These are phyloP conservation scores for Sylvietta virens DNA, from an alignment of 2,113 vertebrate genomes.

Conservation along the genomic window DNA sequence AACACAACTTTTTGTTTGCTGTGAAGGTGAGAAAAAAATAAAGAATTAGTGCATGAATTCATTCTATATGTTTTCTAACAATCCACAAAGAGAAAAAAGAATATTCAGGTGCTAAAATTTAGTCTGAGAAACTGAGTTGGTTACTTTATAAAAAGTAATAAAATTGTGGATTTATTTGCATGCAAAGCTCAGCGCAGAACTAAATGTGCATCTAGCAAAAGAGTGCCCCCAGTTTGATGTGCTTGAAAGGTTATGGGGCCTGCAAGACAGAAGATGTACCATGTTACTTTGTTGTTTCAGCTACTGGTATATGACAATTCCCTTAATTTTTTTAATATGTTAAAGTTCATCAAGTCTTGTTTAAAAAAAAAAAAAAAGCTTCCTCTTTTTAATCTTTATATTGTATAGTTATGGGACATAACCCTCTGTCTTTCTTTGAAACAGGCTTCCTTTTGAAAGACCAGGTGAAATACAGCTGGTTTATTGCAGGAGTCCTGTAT, in stretches of 20 bases:
- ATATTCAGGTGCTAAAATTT: neutral
- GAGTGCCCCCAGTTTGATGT: neutral
- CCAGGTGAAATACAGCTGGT: neutral
- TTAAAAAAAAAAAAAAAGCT: neutral
- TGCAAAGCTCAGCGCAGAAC: neutral
- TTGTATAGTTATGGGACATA: neutral
- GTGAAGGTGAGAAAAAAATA: neutral
- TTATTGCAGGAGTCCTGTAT: accelerated
- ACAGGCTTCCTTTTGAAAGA: neutral
- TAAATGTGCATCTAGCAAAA: neutral
- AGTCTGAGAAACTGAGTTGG: neutral
- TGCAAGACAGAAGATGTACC: neutral
- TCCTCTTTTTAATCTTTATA: neutral
- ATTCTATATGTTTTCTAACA: neutral
- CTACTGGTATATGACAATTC: neutral
- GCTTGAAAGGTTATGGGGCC: neutral
- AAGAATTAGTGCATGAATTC: neutral
- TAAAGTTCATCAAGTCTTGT: neutral
- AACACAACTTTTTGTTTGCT: neutral
- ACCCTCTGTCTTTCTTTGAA: neutral
- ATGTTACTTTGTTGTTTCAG: neutral
- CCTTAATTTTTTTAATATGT: neutral
- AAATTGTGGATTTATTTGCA: neutral
- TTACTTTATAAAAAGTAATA: neutral
- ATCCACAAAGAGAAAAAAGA: neutral